These are phyloP conservation scores for Catharus bicknelli DNA, from an alignment of 2,113 vertebrate genomes.

Conservation along the genomic window DNA sequence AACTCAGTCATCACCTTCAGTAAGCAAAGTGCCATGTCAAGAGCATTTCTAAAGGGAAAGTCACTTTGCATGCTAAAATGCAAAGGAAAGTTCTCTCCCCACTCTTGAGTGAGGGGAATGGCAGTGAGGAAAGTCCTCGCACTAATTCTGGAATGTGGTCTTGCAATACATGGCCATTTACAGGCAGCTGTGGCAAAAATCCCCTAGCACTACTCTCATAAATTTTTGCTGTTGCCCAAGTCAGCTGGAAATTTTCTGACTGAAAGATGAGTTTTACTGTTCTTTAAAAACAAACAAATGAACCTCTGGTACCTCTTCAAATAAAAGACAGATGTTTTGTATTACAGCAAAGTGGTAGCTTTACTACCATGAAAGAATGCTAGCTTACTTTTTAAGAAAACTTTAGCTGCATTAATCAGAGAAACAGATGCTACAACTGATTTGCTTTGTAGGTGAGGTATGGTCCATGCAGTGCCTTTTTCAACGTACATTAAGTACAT, in stretches of 20 bases:
- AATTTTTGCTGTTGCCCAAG: background rate
- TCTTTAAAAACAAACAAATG: background rate
- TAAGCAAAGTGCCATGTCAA: background rate
- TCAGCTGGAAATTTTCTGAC: conserved; percentile 8
- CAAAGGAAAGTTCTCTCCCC: background rate
- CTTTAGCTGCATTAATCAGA: background rate
- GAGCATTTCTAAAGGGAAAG: background rate
- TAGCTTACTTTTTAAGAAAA: background rate
- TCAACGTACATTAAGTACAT: background rate
- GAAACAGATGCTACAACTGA: background rate
- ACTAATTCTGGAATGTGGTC: background rate
- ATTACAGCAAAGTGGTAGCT: background rate
- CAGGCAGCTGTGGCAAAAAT: background rate
- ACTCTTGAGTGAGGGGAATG: background rate
- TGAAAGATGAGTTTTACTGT: background rate
- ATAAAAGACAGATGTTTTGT: background rate
- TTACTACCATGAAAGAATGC: background rate
- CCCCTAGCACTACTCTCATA: background rate
- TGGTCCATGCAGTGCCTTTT: background rate
- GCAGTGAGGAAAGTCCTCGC: background rate
- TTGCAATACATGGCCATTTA: background rate
- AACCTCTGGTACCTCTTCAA: background rate
- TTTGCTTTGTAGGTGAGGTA: background rate
- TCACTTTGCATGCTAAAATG: background rate
- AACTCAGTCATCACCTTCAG: background rate